Percentiles rank a stretch among this genome's conserved stretches.
phyloP scores from a whole-genome alignment of 2,888 invertebrate genomes.

The Standfussiana lucernea region DNA sequence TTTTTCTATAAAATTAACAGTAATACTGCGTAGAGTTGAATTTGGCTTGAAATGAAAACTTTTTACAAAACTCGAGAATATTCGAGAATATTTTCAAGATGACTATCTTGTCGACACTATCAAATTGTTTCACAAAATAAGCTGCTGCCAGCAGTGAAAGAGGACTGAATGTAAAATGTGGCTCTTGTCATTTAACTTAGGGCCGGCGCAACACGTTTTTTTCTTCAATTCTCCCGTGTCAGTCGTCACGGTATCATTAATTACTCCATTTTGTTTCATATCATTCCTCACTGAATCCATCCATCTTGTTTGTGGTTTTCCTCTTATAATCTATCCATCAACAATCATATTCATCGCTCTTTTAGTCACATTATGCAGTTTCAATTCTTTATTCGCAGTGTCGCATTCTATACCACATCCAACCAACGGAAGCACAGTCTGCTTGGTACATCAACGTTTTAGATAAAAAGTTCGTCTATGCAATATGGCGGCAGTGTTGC shows the following conservation, averaged over 20 bases:
- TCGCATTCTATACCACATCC: slow-evolving; percentile 53
- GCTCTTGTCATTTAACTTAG: too few species aligned
- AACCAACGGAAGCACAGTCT: slow-evolving; percentile 24
- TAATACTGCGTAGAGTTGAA: neutral
- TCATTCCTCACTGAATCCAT: neutral
- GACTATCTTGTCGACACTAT: too few species aligned
- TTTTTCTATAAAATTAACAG: too few species aligned
- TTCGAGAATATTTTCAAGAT: too few species aligned
- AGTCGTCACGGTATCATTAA: neutral
- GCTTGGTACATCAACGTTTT: slow-evolving; percentile 5
- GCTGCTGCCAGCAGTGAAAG: neutral
- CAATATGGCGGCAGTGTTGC: slow-evolving; percentile 65
- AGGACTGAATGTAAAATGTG: neutral
- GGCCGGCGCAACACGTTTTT: neutral
- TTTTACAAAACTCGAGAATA: neutral
- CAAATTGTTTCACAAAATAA: neutral
- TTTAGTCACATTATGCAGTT: neutral
- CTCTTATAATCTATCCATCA: neutral
- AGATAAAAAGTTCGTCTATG: slow-evolving; percentile 53
- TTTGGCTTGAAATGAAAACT: neutral
- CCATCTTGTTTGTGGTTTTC: neutral
- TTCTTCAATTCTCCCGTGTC: neutral
- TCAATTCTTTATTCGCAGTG: neutral
- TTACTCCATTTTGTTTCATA: neutral
- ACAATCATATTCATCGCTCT: neutral